Evolutionary conservation across 2,797 vertebrate species (phyloP).

Genomic region (Cossypha polioptera): DNA sequence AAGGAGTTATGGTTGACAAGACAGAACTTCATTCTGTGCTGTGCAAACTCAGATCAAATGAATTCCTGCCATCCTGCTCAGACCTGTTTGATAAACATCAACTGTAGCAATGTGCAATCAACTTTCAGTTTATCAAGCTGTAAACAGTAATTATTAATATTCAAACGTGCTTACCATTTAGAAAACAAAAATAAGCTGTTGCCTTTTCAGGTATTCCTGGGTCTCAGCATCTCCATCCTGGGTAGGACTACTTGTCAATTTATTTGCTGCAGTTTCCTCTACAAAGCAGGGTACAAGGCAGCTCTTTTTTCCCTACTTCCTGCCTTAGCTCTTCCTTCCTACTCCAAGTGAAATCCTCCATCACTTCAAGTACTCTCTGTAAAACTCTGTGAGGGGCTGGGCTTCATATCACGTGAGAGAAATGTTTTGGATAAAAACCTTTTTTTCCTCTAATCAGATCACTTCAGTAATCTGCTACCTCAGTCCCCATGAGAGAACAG

Average conservation of each 20-base stretch:
- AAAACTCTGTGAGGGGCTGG: neutral
- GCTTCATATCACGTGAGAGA: neutral
- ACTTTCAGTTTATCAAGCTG: neutral
- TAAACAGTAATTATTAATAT: conserved; percentile 34
- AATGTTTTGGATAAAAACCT: neutral
- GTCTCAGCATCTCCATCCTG: neutral
- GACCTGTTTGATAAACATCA: conserved; percentile 32
- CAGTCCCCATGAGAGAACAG: neutral
- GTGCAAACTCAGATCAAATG: conserved; percentile 47
- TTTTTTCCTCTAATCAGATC: neutral
- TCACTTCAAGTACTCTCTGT: neutral
- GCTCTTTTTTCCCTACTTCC: neutral
- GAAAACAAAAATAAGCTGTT: neutral
- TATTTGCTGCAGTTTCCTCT: neutral
- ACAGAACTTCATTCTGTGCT: conserved; percentile 10
- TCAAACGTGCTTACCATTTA: neutral
- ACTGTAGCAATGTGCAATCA: neutral
- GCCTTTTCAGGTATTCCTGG: conserved; percentile 21
- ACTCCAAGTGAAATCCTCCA: neutral
- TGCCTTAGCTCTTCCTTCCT: neutral
- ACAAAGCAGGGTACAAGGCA: neutral
- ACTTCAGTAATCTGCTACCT: neutral
- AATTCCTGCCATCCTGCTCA: conserved; percentile 49
- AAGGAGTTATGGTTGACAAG: neutral
- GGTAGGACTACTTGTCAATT: neutral